Evolutionary conservation across 2,797 vertebrate genomes (phyloP).

Genomic region (Rhinichthys osculus): DNA sequence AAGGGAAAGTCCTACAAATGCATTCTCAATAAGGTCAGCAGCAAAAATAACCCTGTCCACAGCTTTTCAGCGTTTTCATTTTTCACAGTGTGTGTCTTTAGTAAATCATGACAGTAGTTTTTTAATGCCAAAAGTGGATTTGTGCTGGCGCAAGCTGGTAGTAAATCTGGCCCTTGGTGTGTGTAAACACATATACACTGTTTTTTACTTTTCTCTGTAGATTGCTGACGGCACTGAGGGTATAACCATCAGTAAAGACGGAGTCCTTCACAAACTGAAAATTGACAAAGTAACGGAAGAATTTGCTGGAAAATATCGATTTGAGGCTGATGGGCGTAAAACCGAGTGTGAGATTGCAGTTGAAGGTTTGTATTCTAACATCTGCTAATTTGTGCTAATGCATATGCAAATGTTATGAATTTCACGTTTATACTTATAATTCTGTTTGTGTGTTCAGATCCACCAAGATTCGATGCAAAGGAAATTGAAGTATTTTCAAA

Average conservation of each 20-base stretch:
- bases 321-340: constrained; percentile 86
- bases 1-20: too few species aligned
- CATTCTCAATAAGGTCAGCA: too few species aligned
- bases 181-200: neutral
- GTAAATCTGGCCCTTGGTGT: neutral
- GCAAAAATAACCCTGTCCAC: too few species aligned
- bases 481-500: constrained; percentile 76
- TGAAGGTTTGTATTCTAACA: constrained; percentile 78
- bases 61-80: too few species aligned
- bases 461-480: constrained; percentile 81
- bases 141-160: too few species aligned
- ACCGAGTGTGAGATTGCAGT: constrained; percentile 84
- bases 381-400: neutral
- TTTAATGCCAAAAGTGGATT: too few species aligned
- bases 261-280: constrained; percentile 80
- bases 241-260: constrained; percentile 80
- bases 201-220: constrained; percentile 35
- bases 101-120: too few species aligned
- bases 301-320: constrained; percentile 86
- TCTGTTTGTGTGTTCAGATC: constrained; percentile 74
- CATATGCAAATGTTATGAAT: neutral
- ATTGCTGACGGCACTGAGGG: constrained; percentile 71
- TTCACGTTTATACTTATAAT: neutral
- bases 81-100: too few species aligned
- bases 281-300: constrained; percentile 80